Conservation (phyloP, 2,797 vertebrate genomes). For the Girardinus metallicus region DNA sequence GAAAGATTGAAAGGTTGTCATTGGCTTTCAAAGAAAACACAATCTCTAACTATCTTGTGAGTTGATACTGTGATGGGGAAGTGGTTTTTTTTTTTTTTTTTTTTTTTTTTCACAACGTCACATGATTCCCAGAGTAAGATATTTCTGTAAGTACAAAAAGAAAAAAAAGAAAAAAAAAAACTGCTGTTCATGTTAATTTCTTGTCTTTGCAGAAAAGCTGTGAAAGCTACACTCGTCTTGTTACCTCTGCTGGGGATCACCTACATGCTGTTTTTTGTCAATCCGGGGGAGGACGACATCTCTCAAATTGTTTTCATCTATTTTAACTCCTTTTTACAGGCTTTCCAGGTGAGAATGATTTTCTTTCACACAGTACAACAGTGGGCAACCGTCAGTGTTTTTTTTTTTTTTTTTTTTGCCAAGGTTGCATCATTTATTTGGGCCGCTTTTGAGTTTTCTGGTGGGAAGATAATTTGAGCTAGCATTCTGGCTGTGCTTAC, state of each 20-base stretch:
- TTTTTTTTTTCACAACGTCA: background rate
- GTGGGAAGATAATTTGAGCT: conserved; percentile 51
- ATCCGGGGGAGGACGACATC: conserved; percentile 95
- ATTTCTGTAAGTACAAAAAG: conserved; percentile 10
- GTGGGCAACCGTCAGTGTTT: background rate
- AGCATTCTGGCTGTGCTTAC: conserved; percentile 34
- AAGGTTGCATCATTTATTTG: conserved; percentile 7
- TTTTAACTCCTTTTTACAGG: conserved; percentile 98
- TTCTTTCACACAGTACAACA: conserved; percentile 1
- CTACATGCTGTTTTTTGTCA: conserved; percentile 98
- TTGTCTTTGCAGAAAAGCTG: conserved; percentile 88
- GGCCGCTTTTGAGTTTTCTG: conserved; percentile 15
- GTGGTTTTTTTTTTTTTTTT: background rate
- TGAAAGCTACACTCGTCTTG: conserved; percentile 95
- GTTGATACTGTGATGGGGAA: too few species aligned
- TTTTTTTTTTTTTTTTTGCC: background rate
- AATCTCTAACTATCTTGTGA: background rate
- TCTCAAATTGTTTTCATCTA: conserved; percentile 98
- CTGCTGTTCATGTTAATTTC: conserved; percentile 4
- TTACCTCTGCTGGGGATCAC: conserved; percentile 96
- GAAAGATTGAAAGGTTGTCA: background rate
- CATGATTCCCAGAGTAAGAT: conserved; percentile 4
- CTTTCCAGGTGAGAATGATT: conserved; percentile 88
- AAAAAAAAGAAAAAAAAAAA: background rate
- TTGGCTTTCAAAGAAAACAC: conserved; percentile 1